Evolutionary conservation across 2,797 vertebrate species (phyloP), one percentile per base, ranked within the genome.

Genomic region (Chelon labrosus): DNA sequence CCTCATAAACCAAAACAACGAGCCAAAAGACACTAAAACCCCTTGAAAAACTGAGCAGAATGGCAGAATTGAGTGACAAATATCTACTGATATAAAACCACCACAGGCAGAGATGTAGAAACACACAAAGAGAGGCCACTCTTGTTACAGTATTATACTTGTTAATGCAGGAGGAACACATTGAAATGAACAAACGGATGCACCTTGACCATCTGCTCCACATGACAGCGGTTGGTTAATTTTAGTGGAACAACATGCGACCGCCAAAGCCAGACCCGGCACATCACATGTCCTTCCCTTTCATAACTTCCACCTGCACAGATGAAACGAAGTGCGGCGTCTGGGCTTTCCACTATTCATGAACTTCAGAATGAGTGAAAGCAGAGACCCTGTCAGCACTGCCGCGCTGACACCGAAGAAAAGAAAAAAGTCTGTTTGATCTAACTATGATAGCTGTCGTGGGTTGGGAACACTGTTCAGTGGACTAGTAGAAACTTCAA

Each of bases 351-450:
- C 50, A n/a, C 31, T 25, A 0, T 31, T 46, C 47, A 25, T 38
- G 53, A 70, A n/a, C 37, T 22, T 66, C 10, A 4, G 19, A 9
- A 20, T 1, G 3, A 20, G 31, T 13, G 14, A 16, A 56, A 80
- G 10, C 22, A 61, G 22, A 54, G 7, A 31, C 13, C 17, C 37
- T 10, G 10, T 10, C 19, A 9, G 19, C 12, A 10, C 14, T 7
- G 35, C 41, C 14, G 6, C 1, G 42, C 14, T 19, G 1, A 38
- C 2, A 1, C 2, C 0, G 50, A 35, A 41, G 7, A 52, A 44
- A 59, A 22, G 39, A 61, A n/a, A 61, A 53, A 27, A 16, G 20
- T 12, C 39, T 41, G 42, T 67, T 55, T 53, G 60, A 72, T 74
- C 46, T 11, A 7, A 31, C 63, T 42, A 37, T 47, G 37, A 51